These are phyloP conservation scores for Hippasteria phrygiana DNA, from an alignment of 53 echinoderm and acorn worm species.

Conservation along the genomic window DNA sequence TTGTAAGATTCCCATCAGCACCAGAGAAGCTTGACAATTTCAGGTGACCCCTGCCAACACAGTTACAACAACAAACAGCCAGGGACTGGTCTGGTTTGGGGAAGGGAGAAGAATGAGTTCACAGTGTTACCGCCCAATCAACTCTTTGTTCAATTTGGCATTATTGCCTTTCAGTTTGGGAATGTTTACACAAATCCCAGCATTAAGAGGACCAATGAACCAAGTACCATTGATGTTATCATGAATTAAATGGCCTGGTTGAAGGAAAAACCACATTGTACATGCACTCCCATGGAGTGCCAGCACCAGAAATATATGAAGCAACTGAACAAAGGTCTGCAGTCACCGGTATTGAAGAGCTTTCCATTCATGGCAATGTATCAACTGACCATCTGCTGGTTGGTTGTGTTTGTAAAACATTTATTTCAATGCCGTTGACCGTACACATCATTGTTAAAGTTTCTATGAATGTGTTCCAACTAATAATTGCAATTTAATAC, in stretches of 20 bases:
- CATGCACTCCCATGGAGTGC: too few relatives aligned
- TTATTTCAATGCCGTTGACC: too few relatives aligned
- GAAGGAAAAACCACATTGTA: too few relatives aligned
- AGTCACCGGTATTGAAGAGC: too few relatives aligned
- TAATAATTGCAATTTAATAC: too few relatives aligned
- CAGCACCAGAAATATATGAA: too few relatives aligned
- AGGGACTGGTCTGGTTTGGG: neutral
- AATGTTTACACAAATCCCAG: conserved; percentile 43
- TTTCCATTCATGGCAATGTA: too few relatives aligned
- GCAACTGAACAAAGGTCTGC: too few relatives aligned
- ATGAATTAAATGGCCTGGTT: neutral
- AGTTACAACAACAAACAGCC: conserved; percentile 52
- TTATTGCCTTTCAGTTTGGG: conserved; percentile 5
- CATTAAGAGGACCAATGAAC: neutral
- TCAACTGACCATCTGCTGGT: too few relatives aligned
- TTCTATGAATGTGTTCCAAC: too few relatives aligned
- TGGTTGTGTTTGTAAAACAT: too few relatives aligned
- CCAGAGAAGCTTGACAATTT: conserved; percentile 28
- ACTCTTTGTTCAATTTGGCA: conserved; percentile 34
- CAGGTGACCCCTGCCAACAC: conserved; percentile 54
- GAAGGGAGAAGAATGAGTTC: conserved; percentile 23
- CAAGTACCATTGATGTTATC: neutral
- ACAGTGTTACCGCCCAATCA: conserved; percentile 5
- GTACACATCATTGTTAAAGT: too few relatives aligned
- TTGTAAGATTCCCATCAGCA: conserved; percentile 45